Evolutionary conservation across 2,797 vertebrate species (phyloP).

Genomic region (Artibeus jamaicensis): DNA sequence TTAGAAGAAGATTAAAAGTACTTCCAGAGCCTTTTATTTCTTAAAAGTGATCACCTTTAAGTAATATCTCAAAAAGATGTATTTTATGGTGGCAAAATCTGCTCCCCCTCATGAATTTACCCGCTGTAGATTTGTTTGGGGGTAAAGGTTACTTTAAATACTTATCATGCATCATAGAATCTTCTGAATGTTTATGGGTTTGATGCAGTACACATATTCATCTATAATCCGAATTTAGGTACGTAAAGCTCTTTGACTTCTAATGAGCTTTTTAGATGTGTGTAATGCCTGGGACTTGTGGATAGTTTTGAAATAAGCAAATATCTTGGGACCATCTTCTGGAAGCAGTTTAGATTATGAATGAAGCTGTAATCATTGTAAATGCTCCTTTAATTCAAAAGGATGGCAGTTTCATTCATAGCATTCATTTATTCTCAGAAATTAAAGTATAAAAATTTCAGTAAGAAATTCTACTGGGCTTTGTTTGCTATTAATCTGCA

Average conservation of each 20-base stretch:
- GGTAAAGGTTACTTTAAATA: neutral
- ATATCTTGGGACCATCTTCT: neutral
- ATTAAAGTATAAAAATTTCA: slow-evolving; percentile 28
- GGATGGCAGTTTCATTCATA: neutral
- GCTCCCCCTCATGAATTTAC: neutral
- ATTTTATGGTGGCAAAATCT: neutral
- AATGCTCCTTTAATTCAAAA: slow-evolving; percentile 34
- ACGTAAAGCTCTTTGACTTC: slow-evolving; percentile 5
- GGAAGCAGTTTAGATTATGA: slow-evolving; percentile 38
- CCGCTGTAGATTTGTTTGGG: neutral
- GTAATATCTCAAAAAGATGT: neutral
- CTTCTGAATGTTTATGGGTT: slow-evolving; percentile 17
- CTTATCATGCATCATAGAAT: neutral
- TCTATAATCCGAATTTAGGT: neutral
- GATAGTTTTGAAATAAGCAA: slow-evolving; percentile 8
- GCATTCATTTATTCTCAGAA: slow-evolving; percentile 21
- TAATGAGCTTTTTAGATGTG: slow-evolving; percentile 20
- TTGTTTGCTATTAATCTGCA: slow-evolving; percentile 28
- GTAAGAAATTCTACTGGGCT: slow-evolving; percentile 35
- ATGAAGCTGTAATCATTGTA: slow-evolving; percentile 16
- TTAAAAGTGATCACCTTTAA: neutral
- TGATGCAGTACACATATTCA: neutral
- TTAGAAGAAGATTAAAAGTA: neutral
- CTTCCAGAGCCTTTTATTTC: neutral
- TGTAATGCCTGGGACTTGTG: neutral